These are phyloP conservation scores for Leucosticte australis DNA, from an alignment of 2,113 vertebrate genomes.

Conservation along the genomic window DNA sequence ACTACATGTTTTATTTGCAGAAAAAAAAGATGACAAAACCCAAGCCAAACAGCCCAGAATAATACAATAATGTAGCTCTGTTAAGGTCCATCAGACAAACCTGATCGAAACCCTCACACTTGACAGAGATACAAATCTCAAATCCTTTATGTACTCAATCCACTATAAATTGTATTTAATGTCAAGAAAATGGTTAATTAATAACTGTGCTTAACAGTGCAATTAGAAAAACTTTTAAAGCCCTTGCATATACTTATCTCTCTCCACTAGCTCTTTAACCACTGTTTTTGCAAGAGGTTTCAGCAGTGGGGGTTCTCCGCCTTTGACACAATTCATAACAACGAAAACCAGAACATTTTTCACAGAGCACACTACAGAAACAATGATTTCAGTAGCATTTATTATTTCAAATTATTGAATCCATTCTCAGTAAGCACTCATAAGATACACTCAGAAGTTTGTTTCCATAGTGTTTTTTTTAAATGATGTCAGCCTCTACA, in stretches of 20 bases:
- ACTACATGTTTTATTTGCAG: not conserved
- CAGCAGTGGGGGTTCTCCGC: not conserved
- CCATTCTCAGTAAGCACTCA: not conserved
- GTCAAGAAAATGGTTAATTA: not conserved
- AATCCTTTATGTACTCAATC: not conserved
- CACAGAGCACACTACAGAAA: not conserved
- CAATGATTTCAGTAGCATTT: not conserved
- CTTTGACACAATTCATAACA: not conserved
- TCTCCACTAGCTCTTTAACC: not conserved
- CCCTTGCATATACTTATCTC: not conserved
- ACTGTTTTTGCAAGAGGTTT: not conserved
- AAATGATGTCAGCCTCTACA: not conserved
- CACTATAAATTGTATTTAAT: not conserved
- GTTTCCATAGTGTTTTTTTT: not conserved
- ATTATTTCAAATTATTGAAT: not conserved
- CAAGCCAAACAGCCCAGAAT: not conserved
- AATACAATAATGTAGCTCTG: not conserved
- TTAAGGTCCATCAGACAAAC: not conserved
- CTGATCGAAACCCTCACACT: not conserved
- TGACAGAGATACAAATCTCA: not conserved
- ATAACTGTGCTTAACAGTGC: not conserved
- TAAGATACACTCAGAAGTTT: not conserved
- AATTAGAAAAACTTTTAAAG: not conserved
- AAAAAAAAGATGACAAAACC: not conserved
- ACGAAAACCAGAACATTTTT: not conserved